Percentiles rank a stretch among this genome's conserved stretches.
Conservation (phyloP, 1,140 invertebrate species). For the Ptiloglossa arizonensis region DNA sequence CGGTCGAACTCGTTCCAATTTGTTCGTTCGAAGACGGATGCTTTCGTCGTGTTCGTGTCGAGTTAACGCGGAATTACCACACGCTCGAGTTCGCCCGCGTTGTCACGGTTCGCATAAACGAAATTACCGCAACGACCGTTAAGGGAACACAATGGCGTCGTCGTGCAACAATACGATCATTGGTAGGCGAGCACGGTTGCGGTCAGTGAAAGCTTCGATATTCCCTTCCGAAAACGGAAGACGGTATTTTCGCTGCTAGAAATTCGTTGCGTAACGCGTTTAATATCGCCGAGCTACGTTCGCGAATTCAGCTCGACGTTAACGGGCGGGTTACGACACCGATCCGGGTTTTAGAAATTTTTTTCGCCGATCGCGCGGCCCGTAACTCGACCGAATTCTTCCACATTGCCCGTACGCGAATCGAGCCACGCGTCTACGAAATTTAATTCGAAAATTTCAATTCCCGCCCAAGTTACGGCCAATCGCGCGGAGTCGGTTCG, state of each 20-base stretch:
- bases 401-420: too few relatives aligned
- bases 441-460: too few relatives aligned
- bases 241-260: constrained; percentile 1
- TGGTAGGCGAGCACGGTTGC: constrained; percentile 18
- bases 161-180: constrained; percentile 20
- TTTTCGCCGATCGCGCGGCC: too few relatives aligned
- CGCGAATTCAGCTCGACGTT: not conserved
- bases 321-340: too few relatives aligned
- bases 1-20: too few relatives aligned
- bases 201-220: constrained; percentile 28
- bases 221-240: constrained; percentile 36
- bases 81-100: not conserved
- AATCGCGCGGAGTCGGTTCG: too few relatives aligned
- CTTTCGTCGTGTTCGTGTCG: not conserved
- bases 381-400: too few relatives aligned
- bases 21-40: not conserved
- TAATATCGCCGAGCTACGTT: not conserved
- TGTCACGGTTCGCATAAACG: constrained; percentile 25
- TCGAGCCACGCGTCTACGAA: too few relatives aligned
- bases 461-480: too few relatives aligned
- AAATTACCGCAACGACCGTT: constrained; percentile 29
- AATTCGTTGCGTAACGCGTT: not conserved
- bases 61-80: not conserved
- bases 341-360: too few relatives aligned
- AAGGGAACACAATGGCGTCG: constrained; percentile 33